A percentile compares a stretch with the other conserved stretches of the same genome.
These are phyloP conservation scores for Ptychoptera albimana DNA, from an alignment of 2,888 invertebrate genomes.

Conservation along the genomic window DNA sequence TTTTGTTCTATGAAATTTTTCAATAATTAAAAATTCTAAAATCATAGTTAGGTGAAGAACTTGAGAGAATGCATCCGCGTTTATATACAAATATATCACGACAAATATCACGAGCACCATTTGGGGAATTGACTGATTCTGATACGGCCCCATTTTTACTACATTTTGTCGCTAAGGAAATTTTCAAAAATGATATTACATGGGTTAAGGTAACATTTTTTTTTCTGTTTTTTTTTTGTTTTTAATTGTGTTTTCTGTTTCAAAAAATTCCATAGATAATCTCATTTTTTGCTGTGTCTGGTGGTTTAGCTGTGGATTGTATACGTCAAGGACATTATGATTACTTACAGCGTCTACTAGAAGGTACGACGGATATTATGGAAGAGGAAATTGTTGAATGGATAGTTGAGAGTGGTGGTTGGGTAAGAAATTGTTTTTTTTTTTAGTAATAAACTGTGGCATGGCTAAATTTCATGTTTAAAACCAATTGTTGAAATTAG, in stretches of 20 bases:
- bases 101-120: slow-evolving; percentile 49
- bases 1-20: slow-evolving; percentile 4
- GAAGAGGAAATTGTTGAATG: slow-evolving; percentile 54
- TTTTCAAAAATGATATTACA: slow-evolving; percentile 50
- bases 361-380: slow-evolving; percentile 57
- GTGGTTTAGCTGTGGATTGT: slow-evolving; percentile 69
- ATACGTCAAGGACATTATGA: slow-evolving; percentile 60
- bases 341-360: slow-evolving; percentile 57
- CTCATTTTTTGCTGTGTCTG: slow-evolving; percentile 67
- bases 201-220: slow-evolving; percentile 47
- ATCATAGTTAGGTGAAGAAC: slow-evolving; percentile 43
- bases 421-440: slow-evolving; percentile 37
- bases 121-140: slow-evolving; percentile 36
- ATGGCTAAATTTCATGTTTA: too few species aligned
- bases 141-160: slow-evolving; percentile 36
- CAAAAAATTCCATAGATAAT: slow-evolving; percentile 54
- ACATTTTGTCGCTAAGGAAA: slow-evolving; percentile 51
- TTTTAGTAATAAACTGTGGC: too few species aligned
- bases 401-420: slow-evolving; percentile 72
- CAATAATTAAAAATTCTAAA: not conserved
- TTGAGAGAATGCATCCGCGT: slow-evolving; percentile 66
- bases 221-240: not conserved
- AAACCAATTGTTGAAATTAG: too few species aligned
- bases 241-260: too few species aligned
- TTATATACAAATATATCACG: slow-evolving; percentile 55